These are phyloP conservation scores for Trichosurus vulpecula DNA, from an alignment of 2,797 vertebrate genomes.

Conservation along the genomic window DNA sequence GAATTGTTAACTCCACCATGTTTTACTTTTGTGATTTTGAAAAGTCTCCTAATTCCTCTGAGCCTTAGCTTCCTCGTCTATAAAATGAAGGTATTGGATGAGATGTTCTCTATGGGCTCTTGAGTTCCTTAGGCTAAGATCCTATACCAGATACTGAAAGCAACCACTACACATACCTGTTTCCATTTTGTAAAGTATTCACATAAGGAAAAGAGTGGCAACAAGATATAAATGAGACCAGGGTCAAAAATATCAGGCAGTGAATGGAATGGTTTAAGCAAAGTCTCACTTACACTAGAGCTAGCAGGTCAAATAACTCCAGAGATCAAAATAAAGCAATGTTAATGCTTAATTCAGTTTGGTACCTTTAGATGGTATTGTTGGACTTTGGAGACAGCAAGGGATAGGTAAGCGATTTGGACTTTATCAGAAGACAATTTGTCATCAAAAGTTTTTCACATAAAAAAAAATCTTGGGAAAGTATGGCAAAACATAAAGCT, in stretches of 20 bases:
- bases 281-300: background rate
- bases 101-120: background rate
- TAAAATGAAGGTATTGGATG: background rate
- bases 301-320: background rate
- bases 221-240: background rate
- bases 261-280: background rate
- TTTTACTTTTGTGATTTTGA: background rate
- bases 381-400: constrained; percentile 1
- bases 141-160: background rate
- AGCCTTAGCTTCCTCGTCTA: background rate
- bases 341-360: constrained; percentile 51
- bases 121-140: background rate
- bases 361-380: background rate
- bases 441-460: background rate
- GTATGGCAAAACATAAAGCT: constrained; percentile 16
- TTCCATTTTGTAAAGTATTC: background rate
- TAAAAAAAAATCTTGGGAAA: constrained; percentile 2
- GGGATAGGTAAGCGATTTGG: constrained; percentile 47
- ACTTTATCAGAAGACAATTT: constrained; percentile 38
- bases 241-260: background rate
- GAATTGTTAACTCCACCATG: background rate
- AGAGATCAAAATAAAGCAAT: constrained; percentile 36
- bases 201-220: background rate
- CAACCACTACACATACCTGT: background rate
- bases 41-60: too few species aligned